Conservation (phyloP, 2,113 vertebrate species). For the Panthera tigris region DNA sequence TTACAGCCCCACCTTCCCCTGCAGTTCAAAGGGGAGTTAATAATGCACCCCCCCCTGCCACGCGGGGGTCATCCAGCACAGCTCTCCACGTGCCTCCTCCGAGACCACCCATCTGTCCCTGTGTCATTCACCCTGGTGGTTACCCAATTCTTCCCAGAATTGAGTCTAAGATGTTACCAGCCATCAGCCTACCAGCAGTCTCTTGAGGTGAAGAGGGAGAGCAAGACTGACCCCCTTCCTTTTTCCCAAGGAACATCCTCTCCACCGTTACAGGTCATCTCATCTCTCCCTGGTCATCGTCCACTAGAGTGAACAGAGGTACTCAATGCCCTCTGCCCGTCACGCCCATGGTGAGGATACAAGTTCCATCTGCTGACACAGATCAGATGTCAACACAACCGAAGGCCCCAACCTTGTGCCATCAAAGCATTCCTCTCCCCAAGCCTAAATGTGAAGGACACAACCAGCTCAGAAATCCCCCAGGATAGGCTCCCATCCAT, state of each 20-base stretch:
- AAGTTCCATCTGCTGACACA: not conserved
- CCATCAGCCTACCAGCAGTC: not conserved
- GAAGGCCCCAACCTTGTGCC: not conserved
- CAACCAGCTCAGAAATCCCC: not conserved
- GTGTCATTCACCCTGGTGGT: not conserved
- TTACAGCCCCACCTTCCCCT: not conserved
- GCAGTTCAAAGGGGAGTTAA: not conserved
- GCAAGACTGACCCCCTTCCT: not conserved
- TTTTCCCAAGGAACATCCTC: not conserved
- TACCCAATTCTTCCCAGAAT: not conserved
- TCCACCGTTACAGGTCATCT: not conserved
- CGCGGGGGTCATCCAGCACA: fast-evolving
- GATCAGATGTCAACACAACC: not conserved
- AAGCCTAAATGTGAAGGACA: not conserved
- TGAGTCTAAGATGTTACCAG: not conserved
- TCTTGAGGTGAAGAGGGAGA: not conserved
- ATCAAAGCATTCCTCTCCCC: not conserved
- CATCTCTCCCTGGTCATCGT: not conserved
- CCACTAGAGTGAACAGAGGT: not conserved
- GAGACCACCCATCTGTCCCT: not conserved
- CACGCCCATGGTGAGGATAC: not conserved
- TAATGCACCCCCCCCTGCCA: fast-evolving
- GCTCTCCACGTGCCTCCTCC: not conserved
- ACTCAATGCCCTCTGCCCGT: not conserved
- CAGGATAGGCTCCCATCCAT: not conserved